Base-by-base conservation (phyloP, 2,888 invertebrate species). In the Creontiades dilutus region DNA sequence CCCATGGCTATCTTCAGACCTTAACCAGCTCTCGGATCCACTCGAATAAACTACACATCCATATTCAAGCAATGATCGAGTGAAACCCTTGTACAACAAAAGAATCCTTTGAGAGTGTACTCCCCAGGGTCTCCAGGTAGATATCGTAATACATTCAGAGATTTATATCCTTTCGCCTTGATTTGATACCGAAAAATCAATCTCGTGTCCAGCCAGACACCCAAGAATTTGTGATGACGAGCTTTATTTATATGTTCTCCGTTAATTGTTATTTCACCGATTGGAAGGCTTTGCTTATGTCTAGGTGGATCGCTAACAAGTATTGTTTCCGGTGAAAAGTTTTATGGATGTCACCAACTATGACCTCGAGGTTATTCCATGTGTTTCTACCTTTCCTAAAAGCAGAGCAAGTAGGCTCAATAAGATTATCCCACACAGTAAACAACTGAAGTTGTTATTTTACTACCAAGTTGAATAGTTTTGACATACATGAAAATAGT, bases 21-120 rank as follows among this genome's bases (percentile, higher is more conserved):
- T 57, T 57, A 57, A 57, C 57, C 57, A 57, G 16, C 12, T 57
- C 57, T 57, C 57, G 4, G 57, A 57, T 57, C 57, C 57, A 57
- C 57, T 57, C 16, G 57, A 57, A 16, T 57, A 57, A 16, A 57
- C 16, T n/a, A n/a, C 16, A 57, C 57, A 57, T 57, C 57, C 57
- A 57, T 57, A 57, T 57, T 57, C 57, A 12, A 13, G 16, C 57
- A 57, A 13, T 9, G 57, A 57, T 13, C 57, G 11, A 13, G 57
- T 57, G 48, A 48, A 48, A 48, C 48, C 48, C n/a, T n/a, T n/a
- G n/a, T n/a, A n/a, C n/a, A n/a, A n/a, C n/a, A n/a, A n/a, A n/a
- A n/a, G n/a, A n/a, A n/a, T n/a, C n/a, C n/a, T n/a, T n/a, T n/a
- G n/a, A n/a, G n/a, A n/a, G n/a, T n/a, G n/a, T n/a, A n/a, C n/a